A percentile compares a stretch with the other conserved stretches of the same genome.
Evolutionary conservation across 92 coral and sea anemone species (phyloP).

Genomic region (Pocillopora meandrina): DNA sequence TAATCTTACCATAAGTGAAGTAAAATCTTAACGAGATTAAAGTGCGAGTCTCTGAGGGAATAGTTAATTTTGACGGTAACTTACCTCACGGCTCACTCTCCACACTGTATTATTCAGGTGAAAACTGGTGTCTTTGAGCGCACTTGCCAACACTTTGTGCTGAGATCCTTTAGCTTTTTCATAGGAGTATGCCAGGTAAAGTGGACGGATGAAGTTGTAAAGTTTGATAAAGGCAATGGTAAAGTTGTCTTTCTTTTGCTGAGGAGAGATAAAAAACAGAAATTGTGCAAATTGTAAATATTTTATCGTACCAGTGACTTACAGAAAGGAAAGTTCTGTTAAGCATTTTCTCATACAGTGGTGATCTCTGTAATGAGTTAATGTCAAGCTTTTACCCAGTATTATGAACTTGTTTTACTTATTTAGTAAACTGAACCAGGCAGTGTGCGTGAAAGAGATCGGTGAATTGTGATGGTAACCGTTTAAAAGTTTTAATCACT

Average conservation of each 20-base stretch:
- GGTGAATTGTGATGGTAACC: too few species aligned
- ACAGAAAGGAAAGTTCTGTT: background rate
- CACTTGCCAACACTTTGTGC: background rate
- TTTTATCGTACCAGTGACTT: background rate
- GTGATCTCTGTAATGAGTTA: too few species aligned
- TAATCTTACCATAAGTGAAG: too few species aligned
- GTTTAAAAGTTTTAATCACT: too few species aligned
- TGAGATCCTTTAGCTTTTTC: background rate
- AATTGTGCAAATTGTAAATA: background rate
- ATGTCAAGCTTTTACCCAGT: too few species aligned
- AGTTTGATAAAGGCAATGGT: constrained; percentile 6
- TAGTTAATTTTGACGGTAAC: background rate
- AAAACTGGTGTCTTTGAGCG: too few species aligned
- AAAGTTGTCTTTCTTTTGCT: constrained; percentile 4
- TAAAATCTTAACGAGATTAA: too few species aligned
- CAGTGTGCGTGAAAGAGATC: too few species aligned
- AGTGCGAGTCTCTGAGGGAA: too few species aligned
- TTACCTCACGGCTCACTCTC: background rate
- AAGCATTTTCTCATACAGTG: background rate
- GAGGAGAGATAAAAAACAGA: background rate
- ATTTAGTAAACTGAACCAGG: too few species aligned
- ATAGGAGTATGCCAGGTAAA: constrained; percentile 15
- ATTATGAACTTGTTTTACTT: too few species aligned
- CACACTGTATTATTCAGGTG: too few species aligned
- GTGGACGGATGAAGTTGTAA: constrained; percentile 17